A percentile compares a stretch with the other conserved stretches of the same genome.
phyloP scores from a whole-genome alignment of 2,797 vertebrate species.

The Cichlasoma orientale region DNA sequence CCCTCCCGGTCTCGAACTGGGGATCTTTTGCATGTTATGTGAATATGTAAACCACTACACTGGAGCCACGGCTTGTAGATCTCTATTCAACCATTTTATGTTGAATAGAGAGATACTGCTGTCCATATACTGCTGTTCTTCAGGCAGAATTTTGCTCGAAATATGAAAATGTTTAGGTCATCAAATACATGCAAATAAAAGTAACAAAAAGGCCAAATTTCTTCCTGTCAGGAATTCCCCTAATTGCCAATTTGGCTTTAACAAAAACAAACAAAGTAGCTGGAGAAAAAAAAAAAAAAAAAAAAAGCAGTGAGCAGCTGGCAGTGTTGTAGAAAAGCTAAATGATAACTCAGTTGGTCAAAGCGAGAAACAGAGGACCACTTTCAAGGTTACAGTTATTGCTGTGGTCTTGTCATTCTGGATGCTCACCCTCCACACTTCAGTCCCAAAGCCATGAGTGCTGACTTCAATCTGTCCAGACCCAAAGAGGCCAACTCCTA shows the following conservation, averaged over 20 bases:
- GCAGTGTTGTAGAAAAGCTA: too few relatives aligned
- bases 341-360: too few relatives aligned
- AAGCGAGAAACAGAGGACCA: neutral
- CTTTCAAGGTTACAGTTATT: neutral
- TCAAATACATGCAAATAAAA: too few relatives aligned
- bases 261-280: neutral
- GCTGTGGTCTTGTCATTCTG: neutral
- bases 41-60: neutral
- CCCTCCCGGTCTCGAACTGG: neutral
- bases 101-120: too few relatives aligned
- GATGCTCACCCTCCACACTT: conserved; percentile 94
- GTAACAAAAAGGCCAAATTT: too few relatives aligned
- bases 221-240: too few relatives aligned
- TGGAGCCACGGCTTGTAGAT: fast-evolving
- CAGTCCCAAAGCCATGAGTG: conserved; percentile 93
- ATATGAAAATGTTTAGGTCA: neutral
- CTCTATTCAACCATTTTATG: too few relatives aligned
- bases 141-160: neutral
- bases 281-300: too few relatives aligned
- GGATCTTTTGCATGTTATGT: neutral
- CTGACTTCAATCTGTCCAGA: conserved; percentile 97
- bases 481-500: conserved; percentile 97
- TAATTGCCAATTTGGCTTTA: neutral
- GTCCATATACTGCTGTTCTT: neutral
- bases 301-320: too few relatives aligned